phyloP scores from a whole-genome alignment of 2,113 vertebrate species.

The Hylia prasina region DNA sequence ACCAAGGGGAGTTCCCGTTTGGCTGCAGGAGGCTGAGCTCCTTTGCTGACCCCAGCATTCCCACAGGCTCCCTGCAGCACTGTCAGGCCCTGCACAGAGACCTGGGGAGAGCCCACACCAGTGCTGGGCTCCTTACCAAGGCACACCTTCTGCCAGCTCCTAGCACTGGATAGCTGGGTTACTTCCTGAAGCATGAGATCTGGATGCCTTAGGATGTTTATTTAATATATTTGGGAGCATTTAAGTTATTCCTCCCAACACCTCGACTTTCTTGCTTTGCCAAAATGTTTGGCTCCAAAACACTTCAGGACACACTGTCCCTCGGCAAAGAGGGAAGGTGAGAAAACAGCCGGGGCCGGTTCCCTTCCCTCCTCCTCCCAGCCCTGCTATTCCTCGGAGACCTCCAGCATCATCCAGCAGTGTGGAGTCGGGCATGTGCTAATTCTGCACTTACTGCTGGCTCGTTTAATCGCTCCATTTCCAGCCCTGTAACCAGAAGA shows the following conservation, averaged over 20 bases:
- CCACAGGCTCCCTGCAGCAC: not conserved
- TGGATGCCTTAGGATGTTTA: not conserved
- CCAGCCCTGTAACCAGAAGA: not conserved
- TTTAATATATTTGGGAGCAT: not conserved
- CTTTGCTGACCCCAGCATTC: not conserved
- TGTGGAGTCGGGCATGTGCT: conserved; percentile 3
- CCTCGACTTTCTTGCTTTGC: not conserved
- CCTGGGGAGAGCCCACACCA: not conserved
- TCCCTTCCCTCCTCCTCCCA: not conserved
- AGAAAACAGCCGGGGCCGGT: not conserved
- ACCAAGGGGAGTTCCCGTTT: fast-evolving
- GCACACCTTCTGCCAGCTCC: not conserved
- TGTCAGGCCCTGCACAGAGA: not conserved
- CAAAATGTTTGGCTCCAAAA: not conserved
- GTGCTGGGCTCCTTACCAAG: not conserved
- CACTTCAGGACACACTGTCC: not conserved
- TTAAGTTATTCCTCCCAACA: not conserved
- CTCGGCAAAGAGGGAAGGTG: not conserved
- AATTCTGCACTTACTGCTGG: conserved; percentile 7
- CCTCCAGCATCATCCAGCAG: not conserved
- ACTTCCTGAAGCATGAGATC: not conserved
- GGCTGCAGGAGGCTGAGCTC: not conserved
- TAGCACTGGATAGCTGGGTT: not conserved
- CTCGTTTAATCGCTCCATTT: conserved; percentile 4
- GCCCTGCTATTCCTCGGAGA: not conserved